phyloP scores from a whole-genome alignment of 2,888 invertebrate genomes.

The Metacarcinus magister region DNA sequence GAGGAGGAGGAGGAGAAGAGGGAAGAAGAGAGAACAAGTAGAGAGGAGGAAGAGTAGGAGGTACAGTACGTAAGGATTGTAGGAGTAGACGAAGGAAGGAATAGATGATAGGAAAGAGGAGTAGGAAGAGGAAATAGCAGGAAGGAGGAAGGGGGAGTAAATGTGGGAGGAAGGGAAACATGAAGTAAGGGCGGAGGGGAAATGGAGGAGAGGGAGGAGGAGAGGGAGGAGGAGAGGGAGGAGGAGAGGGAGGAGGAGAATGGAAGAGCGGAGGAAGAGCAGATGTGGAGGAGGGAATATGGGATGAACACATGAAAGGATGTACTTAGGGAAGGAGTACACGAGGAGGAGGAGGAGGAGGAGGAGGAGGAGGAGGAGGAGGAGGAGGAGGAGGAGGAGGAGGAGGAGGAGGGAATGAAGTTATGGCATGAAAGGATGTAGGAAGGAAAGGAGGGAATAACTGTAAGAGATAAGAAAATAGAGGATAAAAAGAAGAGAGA shows the following conservation, averaged over 20 bases:
- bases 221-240: not conserved
- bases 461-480: not conserved
- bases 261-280: not conserved
- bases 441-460: not conserved
- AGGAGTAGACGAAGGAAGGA: not conserved
- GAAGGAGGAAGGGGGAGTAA: not conserved
- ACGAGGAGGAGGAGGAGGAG: slow-evolving; percentile 11
- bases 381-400: not conserved
- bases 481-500: not conserved
- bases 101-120: not conserved
- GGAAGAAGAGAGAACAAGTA: not conserved
- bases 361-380: slow-evolving; percentile 26
- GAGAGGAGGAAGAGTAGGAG: not conserved
- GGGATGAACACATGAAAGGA: not conserved
- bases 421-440: not conserved
- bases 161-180: not conserved
- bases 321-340: not conserved
- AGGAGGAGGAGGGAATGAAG: not conserved
- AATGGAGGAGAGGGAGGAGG: not conserved
- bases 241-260: not conserved
- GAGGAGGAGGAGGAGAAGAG: not conserved
- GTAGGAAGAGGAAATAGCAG: not conserved
- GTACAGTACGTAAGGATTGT: too few species aligned
- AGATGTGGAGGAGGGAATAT: not conserved
- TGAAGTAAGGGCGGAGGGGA: not conserved